Evolutionary conservation across 2,888 invertebrate genomes (phyloP).

Genomic region (Philhelius pedissequus): DNA sequence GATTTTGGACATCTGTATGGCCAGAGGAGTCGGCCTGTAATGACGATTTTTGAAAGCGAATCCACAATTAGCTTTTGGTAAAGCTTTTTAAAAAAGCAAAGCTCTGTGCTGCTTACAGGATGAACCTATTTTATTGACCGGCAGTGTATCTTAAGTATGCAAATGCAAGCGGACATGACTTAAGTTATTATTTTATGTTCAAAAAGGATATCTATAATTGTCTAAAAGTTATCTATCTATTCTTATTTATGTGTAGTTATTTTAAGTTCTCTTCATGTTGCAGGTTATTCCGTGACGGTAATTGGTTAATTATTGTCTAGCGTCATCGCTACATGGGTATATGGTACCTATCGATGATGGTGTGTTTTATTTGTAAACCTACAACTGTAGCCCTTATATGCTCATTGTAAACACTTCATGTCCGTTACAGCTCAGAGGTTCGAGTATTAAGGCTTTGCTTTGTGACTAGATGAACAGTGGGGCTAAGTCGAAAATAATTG

Average conservation of each 20-base stretch:
- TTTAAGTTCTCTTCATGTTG: background rate
- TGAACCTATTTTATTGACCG: too few species aligned
- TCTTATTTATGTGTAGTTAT: background rate
- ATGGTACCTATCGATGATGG: background rate
- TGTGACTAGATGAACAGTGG: background rate
- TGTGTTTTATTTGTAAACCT: background rate
- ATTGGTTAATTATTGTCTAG: slow-evolving; percentile 45
- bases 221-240: background rate
- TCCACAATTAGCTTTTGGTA: too few species aligned
- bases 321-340: slow-evolving; percentile 22
- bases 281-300: slow-evolving; percentile 40
- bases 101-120: too few species aligned
- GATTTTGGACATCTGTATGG: too few species aligned
- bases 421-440: background rate
- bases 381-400: background rate
- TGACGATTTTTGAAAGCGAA: too few species aligned
- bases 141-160: too few species aligned
- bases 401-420: slow-evolving; percentile 9
- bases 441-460: background rate
- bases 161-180: background rate
- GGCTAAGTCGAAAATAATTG: slow-evolving; percentile 18
- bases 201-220: background rate
- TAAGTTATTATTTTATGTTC: background rate
- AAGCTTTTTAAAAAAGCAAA: too few species aligned
- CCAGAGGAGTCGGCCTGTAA: too few species aligned